Base-by-base conservation (phyloP, 2,113 vertebrate genomes). In the Nothobranchius furzeri region DNA sequence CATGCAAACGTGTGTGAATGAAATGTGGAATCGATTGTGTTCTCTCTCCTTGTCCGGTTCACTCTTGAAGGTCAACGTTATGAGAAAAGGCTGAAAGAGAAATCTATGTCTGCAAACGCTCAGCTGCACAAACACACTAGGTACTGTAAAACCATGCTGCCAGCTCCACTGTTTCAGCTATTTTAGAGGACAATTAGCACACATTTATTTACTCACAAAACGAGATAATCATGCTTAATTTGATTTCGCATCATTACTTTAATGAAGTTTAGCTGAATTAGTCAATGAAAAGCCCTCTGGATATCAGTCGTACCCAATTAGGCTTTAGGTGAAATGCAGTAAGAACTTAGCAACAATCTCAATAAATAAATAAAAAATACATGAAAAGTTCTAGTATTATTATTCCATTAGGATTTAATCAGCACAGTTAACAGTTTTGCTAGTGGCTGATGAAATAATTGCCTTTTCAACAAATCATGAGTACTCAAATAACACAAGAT, bases 31-130 rank as follows among this genome's bases (percentile, higher is more conserved):
- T 89, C 78, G 75, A 88, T 92, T 74, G 67, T 54, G 49, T 53
- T 76, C 78, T 65, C 81, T 80, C 75, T 49, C 25, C 66, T 79
- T 72, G 78, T 86, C 78, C 53, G 68, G 81, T 85, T 70, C 73
- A 70, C 70, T 83, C 70, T 76, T 91, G 85, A 90, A 90, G 89
- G 87, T 91, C 90, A 90, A 67, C 58, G 25, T 74, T 71, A 70
- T 77, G 62, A 73, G 66, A 80, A 67, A 73, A 17, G 58, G 62
- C 71, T 52, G 48, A 70, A 36, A 35, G 50, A n/a, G 55, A 62
- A 61, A 70, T 73, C 59, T 64, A 45, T 55, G 8, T 46, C 30
- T 36, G 58, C 55, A 61, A 30, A 54, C 42, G 60, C 65, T 68
- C 64, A 61, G 30, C 48, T 7, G 51, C 30, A 1, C 47, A 56